These are phyloP conservation scores for Ophion slaviceki DNA, from an alignment of 2,888 invertebrate genomes.

Conservation along the genomic window DNA sequence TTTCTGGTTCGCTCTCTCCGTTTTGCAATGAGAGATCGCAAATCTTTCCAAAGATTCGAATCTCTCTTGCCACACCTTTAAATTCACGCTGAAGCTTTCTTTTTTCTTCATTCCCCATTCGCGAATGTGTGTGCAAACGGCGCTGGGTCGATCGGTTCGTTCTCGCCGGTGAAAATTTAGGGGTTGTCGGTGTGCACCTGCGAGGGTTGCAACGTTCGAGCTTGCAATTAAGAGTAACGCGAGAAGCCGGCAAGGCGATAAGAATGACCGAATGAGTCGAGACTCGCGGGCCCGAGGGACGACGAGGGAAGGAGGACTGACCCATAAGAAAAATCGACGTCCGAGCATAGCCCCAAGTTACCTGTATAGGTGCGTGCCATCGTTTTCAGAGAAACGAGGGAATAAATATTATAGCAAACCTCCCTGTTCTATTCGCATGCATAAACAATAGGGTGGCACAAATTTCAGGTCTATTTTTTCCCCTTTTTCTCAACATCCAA, in stretches of 20 bases:
- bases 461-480: too few species aligned
- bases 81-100: not conserved
- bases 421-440: not conserved
- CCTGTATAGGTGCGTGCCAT: not conserved
- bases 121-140: not conserved
- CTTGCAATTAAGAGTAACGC: conserved; percentile 80
- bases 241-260: conserved; percentile 77
- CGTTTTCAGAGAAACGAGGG: not conserved
- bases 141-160: conserved; percentile 63
- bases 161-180: conserved; percentile 15
- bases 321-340: conserved; percentile 81
- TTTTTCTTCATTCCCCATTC: not conserved
- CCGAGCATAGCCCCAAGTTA: conserved; percentile 64
- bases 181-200: conserved; percentile 9
- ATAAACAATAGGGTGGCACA: too few species aligned
- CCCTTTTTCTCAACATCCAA: too few species aligned
- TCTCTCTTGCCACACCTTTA: not conserved
- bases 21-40: not conserved
- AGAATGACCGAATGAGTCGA: conserved; percentile 67
- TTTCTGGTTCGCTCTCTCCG: not conserved
- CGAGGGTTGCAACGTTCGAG: conserved; percentile 72
- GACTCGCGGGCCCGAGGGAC: conserved; percentile 57
- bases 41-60: conserved; percentile 23
- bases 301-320: conserved; percentile 66
- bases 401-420: not conserved